These are phyloP conservation scores for Chaetophractus vellerosus DNA, from an alignment of 2,797 vertebrate genomes.

Conservation along the genomic window DNA sequence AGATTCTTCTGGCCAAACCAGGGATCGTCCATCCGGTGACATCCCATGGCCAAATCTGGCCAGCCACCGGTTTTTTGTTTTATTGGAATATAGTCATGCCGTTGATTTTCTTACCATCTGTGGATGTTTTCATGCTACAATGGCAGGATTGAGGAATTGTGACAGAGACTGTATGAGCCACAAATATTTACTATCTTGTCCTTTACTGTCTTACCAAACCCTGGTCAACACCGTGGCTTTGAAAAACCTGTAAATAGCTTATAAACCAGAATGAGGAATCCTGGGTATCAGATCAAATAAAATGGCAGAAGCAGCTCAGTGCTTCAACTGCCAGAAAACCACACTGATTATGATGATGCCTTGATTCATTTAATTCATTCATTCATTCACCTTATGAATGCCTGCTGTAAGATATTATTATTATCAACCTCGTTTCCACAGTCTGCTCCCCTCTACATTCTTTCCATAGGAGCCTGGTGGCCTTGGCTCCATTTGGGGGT, in stretches of 20 bases:
- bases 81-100: neutral
- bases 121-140: neutral
- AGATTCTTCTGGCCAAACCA: slow-evolving; percentile 70
- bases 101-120: neutral
- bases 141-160: neutral
- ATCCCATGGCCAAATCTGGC: too few relatives aligned
- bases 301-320: neutral
- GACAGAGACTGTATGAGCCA: neutral
- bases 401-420: neutral
- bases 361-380: neutral
- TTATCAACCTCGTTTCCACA: neutral
- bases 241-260: slow-evolving; percentile 81
- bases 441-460: neutral
- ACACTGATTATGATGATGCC: neutral
- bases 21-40: slow-evolving; percentile 72
- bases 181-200: neutral
- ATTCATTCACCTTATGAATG: slow-evolving; percentile 2
- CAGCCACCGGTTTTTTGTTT: slow-evolving; percentile 66
- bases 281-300: slow-evolving; percentile 1
- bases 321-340: neutral
- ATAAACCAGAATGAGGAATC: slow-evolving; percentile 58
- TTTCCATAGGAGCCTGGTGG: neutral
- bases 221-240: slow-evolving; percentile 70
- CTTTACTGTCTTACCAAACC: neutral
- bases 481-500: neutral